phyloP scores from a whole-genome alignment of 2,797 vertebrate species.

The Lepidocolaptes lacrymiger region DNA sequence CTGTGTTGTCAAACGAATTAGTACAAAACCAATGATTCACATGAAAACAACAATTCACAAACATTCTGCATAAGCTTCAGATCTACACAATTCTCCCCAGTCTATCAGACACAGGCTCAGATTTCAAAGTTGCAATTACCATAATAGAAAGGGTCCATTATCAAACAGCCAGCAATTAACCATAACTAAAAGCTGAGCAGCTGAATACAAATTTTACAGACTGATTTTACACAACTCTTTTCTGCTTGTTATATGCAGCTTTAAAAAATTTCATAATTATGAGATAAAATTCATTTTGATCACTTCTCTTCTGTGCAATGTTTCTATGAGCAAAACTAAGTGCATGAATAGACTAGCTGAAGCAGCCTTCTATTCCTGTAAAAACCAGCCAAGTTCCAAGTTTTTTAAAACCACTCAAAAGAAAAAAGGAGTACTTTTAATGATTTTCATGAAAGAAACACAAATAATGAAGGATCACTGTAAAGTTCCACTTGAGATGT shows the following conservation, averaged over 20 bases:
- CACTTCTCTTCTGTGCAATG: not conserved
- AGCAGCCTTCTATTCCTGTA: not conserved
- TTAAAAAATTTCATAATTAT: not conserved
- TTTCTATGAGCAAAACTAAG: not conserved
- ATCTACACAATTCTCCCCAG: not conserved
- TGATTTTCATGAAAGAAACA: not conserved
- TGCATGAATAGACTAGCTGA: not conserved
- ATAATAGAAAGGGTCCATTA: not conserved
- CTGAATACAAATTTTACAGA: not conserved
- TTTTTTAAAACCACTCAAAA: not conserved
- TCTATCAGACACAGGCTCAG: not conserved
- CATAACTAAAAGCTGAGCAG: not conserved
- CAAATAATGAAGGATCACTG: not conserved
- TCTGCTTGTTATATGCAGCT: not conserved
- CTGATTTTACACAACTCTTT: not conserved
- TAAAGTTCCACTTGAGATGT: not conserved
- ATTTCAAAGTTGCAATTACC: conserved; percentile 8
- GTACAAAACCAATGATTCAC: not conserved
- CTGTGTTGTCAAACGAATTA: not conserved
- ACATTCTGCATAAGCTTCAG: not conserved
- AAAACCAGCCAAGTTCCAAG: not conserved
- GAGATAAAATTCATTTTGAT: not conserved
- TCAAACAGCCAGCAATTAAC: not conserved
- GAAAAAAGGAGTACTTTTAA: not conserved
- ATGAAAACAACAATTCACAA: not conserved